Base-by-base conservation (phyloP, 2,113 vertebrate species). In the Solea solea region DNA sequence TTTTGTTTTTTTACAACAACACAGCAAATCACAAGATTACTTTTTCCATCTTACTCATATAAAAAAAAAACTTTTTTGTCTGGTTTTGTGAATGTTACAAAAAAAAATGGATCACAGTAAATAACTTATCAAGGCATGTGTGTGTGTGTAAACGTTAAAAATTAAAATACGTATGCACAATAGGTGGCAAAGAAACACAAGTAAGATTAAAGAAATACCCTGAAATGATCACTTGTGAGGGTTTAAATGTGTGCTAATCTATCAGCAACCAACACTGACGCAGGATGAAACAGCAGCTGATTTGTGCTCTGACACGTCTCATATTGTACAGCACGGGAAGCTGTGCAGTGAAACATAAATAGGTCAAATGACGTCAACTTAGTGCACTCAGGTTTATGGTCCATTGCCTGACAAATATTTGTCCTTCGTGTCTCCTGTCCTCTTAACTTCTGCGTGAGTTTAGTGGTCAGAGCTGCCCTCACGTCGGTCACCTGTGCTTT, bases 271-370 rank as follows among this genome's bases (percentile, higher is more conserved):
- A 48, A 64, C n/a, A 59, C 3, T 11, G 27, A n/a, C 8, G 50
- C 5, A 41, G 28, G 46, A 42, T 41, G 25, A 39, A 41, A 25
- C 3, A 5, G 63, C 57, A 11, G 28, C 40, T 55, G 4, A 40
- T 72, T 52, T 77, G 74, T 78, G 79, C 73, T 75, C 55, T 44
- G 41, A 21, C 27, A 53, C 28, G 46, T 72, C 14, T 58, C 56
- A 52, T 13, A 65, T 16, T 53, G 39, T 8, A 78, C 27, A 60
- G 34, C 48, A 9, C 52, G 40, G 4, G 14, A 40, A 40, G 12
- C 9, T 51, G 7, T 39, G 42, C 8, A 41, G 25, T 60, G 50
- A 40, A n/a, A 16, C 8, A 72, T 15, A 25, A 69, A 61, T 7
- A 11, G 15, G 12, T 55, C 15, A 60, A 45, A 65, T 62, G 1